These are phyloP conservation scores for Itoplectis maculator DNA, from an alignment of 2,888 invertebrate genomes.

Conservation along the genomic window DNA sequence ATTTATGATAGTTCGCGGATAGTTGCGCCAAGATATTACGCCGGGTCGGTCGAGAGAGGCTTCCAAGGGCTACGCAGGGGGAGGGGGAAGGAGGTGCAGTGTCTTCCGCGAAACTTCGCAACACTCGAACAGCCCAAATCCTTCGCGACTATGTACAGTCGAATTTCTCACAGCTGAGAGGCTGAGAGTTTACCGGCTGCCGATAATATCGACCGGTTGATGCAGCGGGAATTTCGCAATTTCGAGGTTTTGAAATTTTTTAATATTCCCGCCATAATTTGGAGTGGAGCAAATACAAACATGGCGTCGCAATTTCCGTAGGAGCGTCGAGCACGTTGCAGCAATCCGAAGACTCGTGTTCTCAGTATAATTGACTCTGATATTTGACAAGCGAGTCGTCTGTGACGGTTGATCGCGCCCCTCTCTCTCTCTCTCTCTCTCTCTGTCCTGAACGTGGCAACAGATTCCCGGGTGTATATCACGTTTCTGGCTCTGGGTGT, in stretches of 20 bases:
- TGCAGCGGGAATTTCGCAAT: neutral
- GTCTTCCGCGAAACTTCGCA: constrained; percentile 25
- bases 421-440: too few relatives aligned
- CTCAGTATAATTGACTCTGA: constrained; percentile 1
- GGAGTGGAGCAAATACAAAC: neutral
- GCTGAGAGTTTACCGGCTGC: neutral
- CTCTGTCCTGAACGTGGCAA: too few relatives aligned
- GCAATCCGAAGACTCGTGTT: neutral
- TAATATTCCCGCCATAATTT: too few relatives aligned
- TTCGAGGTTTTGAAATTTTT: too few relatives aligned
- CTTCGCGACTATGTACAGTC: constrained; percentile 11
- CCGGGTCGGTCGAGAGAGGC: constrained; percentile 37
- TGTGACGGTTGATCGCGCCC: constrained; percentile 18
- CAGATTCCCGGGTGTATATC: constrained; percentile 34
- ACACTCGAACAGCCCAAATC: neutral
- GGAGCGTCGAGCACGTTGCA: too few relatives aligned
- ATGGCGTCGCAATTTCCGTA: neutral
- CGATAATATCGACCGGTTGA: neutral
- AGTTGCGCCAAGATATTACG: constrained; percentile 53
- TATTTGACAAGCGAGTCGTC: neutral
- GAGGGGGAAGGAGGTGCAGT: too few relatives aligned
- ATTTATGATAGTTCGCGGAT: constrained; percentile 58
- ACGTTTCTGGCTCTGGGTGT: constrained; percentile 27
- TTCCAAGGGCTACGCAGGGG: constrained; percentile 29
- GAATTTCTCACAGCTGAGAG: too few relatives aligned